Evolutionary conservation across 2,888 invertebrate genomes (phyloP).

Genomic region (Coronaproctus castanopsis): DNA sequence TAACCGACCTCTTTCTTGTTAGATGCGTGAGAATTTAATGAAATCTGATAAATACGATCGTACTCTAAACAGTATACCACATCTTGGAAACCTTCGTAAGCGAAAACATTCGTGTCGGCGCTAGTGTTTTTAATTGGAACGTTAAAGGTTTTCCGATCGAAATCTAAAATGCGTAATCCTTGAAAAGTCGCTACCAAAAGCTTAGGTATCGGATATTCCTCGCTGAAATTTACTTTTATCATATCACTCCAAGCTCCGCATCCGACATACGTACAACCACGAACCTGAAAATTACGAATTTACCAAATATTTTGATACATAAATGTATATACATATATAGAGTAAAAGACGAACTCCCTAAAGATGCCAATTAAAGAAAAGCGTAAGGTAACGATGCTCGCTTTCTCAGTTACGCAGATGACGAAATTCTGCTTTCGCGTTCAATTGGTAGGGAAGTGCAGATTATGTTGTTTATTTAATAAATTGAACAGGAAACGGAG

Average conservation of each 20-base stretch:
- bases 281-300: constrained; percentile 44
- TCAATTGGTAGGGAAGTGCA: no score
- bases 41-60: constrained; percentile 2
- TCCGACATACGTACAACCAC: constrained; percentile 59
- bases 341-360: no score
- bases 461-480: no score
- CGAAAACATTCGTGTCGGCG: background rate
- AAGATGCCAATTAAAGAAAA: no score
- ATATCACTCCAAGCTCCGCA: constrained; percentile 46
- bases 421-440: no score
- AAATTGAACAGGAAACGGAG: no score
- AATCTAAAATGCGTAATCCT: constrained; percentile 8
- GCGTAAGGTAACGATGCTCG: no score
- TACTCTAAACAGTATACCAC: constrained; percentile 5
- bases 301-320: no score
- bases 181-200: constrained; percentile 5
- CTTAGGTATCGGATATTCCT: constrained; percentile 9
- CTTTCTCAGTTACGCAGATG: no score
- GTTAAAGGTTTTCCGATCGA: constrained; percentile 8
- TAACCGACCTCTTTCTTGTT: constrained; percentile 5
- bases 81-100: constrained; percentile 4
- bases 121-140: background rate
- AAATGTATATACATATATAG: no score
- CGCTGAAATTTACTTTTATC: constrained; percentile 26
- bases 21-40: constrained; percentile 3